Evolutionary conservation across 2,888 invertebrate genomes (phyloP), one percentile per base, ranked within the genome.

Genomic region (Ophion ellenae): DNA sequence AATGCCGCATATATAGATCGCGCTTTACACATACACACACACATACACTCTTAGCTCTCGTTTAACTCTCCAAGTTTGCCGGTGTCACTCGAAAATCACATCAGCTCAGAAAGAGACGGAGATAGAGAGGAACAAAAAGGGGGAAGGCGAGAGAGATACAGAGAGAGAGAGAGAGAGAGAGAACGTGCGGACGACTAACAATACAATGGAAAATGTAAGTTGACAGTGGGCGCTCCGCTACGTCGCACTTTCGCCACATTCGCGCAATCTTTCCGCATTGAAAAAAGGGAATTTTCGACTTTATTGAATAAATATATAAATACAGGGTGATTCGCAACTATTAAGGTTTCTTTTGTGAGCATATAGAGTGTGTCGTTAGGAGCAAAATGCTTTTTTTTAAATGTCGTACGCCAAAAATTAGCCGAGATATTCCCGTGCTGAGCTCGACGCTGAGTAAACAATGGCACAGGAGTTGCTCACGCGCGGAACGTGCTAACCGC

Each of bases 11-110:
- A 67, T 47, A 70, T 76, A 10, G 47, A 40, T 67, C 40, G 40
- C 7, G 24, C 24, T 45, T 47, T 57, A 53, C 24, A 20, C 14
- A 24, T 11, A 47, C 36, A 45, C 36, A 47, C 7, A 28, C 63
- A n/a, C 32, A 32, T 64, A 74, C 61, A 74, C 66, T 64, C 73
- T 67, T 45, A 69, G 53, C 61, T 81, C 36, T 40, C 20, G 53
- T 57, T 66, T 63, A 59, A 66, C 66, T 81, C 80, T 40, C 45
- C n/a, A 45, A 81, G 80, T 75, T 81, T 63, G 28, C 64, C 47
- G 40, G 28, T 61, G 67, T 59, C 61, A 66, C 73, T 59, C 45
- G 66, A 66, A 81, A 81, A 75, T 32, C 74, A 81, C 59, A 47
- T 81, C 61, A 66, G 47, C 61, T 47, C 47, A 9, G 14, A 47